Conservation (phyloP, 2,797 vertebrate genomes). For the Leptatherina wallacei region DNA sequence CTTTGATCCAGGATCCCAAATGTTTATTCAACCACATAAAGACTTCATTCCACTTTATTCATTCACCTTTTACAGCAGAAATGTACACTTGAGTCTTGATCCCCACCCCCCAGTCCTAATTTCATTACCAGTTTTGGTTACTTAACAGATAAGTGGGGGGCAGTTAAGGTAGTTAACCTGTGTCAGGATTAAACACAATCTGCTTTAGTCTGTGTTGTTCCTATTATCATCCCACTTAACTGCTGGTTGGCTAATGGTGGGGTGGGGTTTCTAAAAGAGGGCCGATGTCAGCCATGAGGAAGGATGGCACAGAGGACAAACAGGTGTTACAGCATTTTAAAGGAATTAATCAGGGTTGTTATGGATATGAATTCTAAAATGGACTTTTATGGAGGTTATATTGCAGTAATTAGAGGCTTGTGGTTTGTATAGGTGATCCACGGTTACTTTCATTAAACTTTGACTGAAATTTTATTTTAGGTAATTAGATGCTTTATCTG, state of each 20-base stretch:
- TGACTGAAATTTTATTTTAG: too few species aligned
- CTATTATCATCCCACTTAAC: constrained; percentile 42
- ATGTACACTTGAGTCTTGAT: neutral
- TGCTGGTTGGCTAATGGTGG: constrained; percentile 34
- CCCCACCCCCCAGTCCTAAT: neutral
- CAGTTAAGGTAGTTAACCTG: constrained; percentile 71
- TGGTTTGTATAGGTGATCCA: neutral
- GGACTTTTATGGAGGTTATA: constrained; percentile 36
- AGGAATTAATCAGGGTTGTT: constrained; percentile 52
- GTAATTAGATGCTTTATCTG: neutral
- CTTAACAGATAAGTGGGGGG: constrained; percentile 49
- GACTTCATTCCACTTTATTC: constrained; percentile 21
- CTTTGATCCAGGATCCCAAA: constrained; percentile 8
- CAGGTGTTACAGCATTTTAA: constrained; percentile 64
- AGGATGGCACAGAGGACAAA: constrained; percentile 35
- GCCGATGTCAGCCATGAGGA: constrained; percentile 66
- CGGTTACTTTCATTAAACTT: neutral
- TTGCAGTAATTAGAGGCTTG: constrained; percentile 6
- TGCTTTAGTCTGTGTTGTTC: constrained; percentile 29
- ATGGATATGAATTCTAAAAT: constrained; percentile 34
- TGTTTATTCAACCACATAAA: constrained; percentile 25
- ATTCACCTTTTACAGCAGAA: constrained; percentile 31
- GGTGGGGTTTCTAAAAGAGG: constrained; percentile 48
- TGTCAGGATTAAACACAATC: constrained; percentile 65
- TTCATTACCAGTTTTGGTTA: constrained; percentile 33